A percentile compares a stretch with the other conserved stretches of the same genome.
These are phyloP conservation scores for Cygnus atratus DNA, from an alignment of 2,113 vertebrate genomes.

Conservation along the genomic window DNA sequence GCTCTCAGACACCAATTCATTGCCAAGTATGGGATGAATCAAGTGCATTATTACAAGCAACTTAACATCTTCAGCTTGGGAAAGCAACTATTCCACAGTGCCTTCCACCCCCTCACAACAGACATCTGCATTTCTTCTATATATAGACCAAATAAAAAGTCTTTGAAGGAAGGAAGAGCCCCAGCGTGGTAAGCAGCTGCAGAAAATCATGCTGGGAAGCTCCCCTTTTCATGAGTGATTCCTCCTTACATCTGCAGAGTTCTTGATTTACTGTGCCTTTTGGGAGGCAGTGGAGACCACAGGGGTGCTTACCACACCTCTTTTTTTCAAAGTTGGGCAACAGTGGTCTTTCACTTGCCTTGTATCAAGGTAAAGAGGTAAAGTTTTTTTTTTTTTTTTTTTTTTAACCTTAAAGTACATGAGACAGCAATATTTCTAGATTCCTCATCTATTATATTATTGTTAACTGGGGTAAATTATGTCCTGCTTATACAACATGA, in stretches of 20 bases:
- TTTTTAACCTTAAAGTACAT: neutral
- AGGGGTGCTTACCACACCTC: fast-evolving
- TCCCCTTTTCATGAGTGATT: neutral
- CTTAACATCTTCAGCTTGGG: neutral
- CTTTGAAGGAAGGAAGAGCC: neutral
- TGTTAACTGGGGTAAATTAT: neutral
- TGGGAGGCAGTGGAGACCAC: neutral
- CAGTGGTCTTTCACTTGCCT: neutral
- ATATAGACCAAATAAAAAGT: neutral
- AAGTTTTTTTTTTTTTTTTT: neutral
- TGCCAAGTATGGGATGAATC: neutral
- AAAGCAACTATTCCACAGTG: neutral
- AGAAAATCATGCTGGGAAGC: neutral
- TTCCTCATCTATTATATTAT: neutral
- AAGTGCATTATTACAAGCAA: neutral
- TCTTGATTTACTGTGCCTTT: neutral
- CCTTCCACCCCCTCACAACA: neutral
- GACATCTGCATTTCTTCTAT: conserved; percentile 47
- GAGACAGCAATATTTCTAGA: neutral
- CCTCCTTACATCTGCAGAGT: neutral
- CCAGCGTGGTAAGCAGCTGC: neutral
- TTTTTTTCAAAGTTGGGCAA: neutral
- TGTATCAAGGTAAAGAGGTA: neutral
- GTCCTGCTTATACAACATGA: neutral
- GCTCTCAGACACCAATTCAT: neutral